Evolutionary conservation across 1,140 invertebrate species (phyloP), one percentile per base, ranked within the genome.

Genomic region (Brachionus koreanus): DNA sequence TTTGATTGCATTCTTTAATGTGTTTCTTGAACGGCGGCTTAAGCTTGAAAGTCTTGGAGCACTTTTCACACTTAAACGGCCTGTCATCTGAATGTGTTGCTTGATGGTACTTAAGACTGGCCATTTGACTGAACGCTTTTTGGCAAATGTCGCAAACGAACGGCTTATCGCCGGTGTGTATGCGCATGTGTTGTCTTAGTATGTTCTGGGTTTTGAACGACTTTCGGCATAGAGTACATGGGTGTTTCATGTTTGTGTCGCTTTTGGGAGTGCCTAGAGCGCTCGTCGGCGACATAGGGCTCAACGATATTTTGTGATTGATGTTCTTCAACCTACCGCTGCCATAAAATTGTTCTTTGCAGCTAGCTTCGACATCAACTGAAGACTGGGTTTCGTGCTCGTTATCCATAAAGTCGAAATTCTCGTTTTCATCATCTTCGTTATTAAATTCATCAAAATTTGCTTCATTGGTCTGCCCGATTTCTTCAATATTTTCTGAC

Each of bases 81-180:
- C 76, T 57, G 35, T 79, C 76, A 25, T 79, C 76, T 13, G 76
- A 79, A 35, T 79, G 76, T 1, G 76, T 79, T 5, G 76, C 76
- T 19, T 79, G 76, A 25, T 79, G 76, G 25, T 79, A 79, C 39
- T 79, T 79, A 23, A 79, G 33, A 39, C 76, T 79, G 39, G 76
- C 76, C 76, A 79, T 79, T 79, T 79, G 76, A 7, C 76, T 79
- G 84, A 89, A 89, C 12, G 87, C 85, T 2, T 97, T 90, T 0
- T 96, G 96, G 89, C 98, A 99, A n/a, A 96, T 92, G 87, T 99
- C 97, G 89, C 98, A 99, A 25, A 93, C 93, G 89, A 97, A 97
- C 0, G 97, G 97, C 87, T 99, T 99, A 87, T 99, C 97, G 4
- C 88, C 88, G 0, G 88, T 89, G 84, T 89, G 88, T 35, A 88